These are phyloP conservation scores for Mizuhopecten yessoensis DNA, from an alignment of 1,140 invertebrate genomes.

Conservation along the genomic window DNA sequence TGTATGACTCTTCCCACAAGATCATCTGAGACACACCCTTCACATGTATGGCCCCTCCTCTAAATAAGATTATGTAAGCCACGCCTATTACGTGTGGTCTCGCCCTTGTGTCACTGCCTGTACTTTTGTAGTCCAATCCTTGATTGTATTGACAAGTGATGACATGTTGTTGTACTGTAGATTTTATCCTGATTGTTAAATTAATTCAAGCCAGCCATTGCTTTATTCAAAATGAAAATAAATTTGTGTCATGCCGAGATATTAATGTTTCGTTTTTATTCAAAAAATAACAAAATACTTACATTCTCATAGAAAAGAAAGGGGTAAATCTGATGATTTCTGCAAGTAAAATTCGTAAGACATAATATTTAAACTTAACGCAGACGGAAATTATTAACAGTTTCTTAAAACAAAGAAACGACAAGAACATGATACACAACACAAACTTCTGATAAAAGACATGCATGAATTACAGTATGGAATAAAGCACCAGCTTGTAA, in stretches of 20 bases:
- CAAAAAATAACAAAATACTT: no score
- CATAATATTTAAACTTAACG: no score
- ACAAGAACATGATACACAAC: no score
- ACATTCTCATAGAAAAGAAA: no score
- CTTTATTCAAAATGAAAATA: slow-evolving; percentile 36
- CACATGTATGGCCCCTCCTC: neutral
- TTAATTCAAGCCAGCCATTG: slow-evolving; percentile 1
- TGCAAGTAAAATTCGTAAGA: no score
- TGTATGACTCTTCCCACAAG: neutral
- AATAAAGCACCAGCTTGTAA: no score
- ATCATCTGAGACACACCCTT: neutral
- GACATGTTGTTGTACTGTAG: neutral
- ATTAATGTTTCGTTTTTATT: neutral
- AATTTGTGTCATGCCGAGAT: slow-evolving; percentile 31
- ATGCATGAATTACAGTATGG: no score
- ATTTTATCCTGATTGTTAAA: slow-evolving; percentile 36
- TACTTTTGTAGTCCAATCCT: neutral
- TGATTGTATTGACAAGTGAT: neutral
- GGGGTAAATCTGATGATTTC: no score
- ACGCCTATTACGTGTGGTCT: neutral
- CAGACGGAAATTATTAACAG: no score
- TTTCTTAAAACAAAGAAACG: no score
- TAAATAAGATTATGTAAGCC: neutral
- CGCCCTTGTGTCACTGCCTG: slow-evolving; percentile 36
- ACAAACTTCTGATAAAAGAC: no score